Conservation (phyloP, 2,113 vertebrate species). For the Raja brachyura region DNA sequence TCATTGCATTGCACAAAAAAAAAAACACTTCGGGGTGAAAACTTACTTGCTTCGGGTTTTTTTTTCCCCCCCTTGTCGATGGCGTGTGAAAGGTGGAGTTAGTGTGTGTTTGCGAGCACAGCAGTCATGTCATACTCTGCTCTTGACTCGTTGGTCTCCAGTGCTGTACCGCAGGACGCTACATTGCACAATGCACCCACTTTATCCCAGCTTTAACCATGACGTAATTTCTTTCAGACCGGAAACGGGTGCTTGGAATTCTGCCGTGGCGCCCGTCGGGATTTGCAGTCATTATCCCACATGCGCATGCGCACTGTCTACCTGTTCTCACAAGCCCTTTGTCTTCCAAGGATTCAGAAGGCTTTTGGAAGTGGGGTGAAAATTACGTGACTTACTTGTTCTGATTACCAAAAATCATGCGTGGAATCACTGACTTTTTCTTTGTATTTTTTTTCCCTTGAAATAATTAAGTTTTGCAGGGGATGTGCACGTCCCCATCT, state of each 20-base stretch:
- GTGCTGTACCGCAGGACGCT: conserved; percentile 11
- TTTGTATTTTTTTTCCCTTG: not conserved
- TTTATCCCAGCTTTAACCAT: conserved; percentile 14
- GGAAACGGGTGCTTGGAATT: not conserved
- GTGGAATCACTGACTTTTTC: not conserved
- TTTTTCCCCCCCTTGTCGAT: too few relatives aligned
- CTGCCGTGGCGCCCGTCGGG: not conserved
- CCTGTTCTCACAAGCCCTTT: not conserved
- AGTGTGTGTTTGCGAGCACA: not conserved
- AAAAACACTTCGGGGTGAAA: not conserved
- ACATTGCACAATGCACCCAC: conserved; percentile 38
- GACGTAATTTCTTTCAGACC: conserved; percentile 1
- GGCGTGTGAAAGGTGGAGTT: not conserved
- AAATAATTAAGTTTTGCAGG: not conserved
- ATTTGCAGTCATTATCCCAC: not conserved
- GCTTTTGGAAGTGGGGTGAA: not conserved
- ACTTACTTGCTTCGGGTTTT: conserved; percentile 28
- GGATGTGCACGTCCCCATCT: not conserved
- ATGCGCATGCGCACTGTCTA: not conserved
- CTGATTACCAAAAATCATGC: not conserved
- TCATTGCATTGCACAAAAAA: not conserved
- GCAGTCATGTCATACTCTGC: conserved; percentile 20
- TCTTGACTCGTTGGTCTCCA: not conserved
- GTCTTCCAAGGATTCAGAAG: not conserved
- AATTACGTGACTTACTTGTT: not conserved